A percentile compares a stretch with the other conserved stretches of the same genome.
Conservation (phyloP, 1,140 invertebrate species). For the Berghia stephanieae region DNA sequence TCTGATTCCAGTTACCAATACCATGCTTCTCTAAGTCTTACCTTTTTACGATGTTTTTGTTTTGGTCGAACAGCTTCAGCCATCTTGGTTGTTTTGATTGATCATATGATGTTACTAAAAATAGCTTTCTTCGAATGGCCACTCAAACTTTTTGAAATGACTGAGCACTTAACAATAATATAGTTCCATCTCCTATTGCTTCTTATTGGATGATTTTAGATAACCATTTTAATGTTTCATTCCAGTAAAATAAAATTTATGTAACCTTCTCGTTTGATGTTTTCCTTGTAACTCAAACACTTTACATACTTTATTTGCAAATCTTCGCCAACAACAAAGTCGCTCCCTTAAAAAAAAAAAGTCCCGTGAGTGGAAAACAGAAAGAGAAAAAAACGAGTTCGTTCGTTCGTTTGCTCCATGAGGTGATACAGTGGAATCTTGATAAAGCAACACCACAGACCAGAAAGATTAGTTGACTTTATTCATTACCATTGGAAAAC, state of each 20-base stretch:
- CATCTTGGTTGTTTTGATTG: slow-evolving; percentile 47
- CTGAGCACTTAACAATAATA: background rate
- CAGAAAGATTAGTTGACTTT: no score
- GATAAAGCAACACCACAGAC: no score
- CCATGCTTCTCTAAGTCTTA: background rate
- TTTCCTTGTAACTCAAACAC: no score
- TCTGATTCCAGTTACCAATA: no score
- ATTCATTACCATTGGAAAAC: no score
- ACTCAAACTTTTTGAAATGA: background rate
- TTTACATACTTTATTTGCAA: no score
- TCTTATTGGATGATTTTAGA: background rate
- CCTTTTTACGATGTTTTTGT: slow-evolving; percentile 14
- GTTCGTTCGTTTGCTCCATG: no score
- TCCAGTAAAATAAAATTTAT: background rate
- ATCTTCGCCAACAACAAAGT: no score
- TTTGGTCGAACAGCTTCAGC: slow-evolving; percentile 39
- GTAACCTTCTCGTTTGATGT: background rate
- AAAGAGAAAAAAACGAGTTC: no score
- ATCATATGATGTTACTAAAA: slow-evolving; percentile 35
- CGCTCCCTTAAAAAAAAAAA: no score
- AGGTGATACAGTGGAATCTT: no score
- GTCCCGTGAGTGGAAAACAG: no score
- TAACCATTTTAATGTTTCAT: background rate
- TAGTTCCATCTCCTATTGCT: background rate
- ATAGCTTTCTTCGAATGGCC: background rate